Evolutionary conservation across 2,113 vertebrate species (phyloP), one percentile per base, ranked within the genome.

Genomic region (Chroicocephalus ridibundus): DNA sequence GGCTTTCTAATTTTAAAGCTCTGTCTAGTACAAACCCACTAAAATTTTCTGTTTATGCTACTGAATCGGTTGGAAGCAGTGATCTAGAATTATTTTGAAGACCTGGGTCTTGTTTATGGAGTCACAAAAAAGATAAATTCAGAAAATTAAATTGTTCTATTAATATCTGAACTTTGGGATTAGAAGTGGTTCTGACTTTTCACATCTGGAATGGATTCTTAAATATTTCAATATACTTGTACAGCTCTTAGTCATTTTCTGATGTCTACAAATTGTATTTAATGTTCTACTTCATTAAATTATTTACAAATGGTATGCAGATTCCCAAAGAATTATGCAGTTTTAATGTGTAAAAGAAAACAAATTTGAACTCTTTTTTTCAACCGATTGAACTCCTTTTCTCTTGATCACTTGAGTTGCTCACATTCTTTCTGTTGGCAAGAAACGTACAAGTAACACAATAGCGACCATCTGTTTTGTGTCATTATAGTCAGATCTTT

Each of bases 1-100:
- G 16, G 4, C n/a, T 94, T 95, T 94, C 83, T 95, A 80, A 91
- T 93, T 94, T 95, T 89, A 91, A 87, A 94, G 9, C 65, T 94
- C 47, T 46, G 5, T 88, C 76, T 89, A n/a, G 57, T 40, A 76
- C 74, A 87, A 94, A 72, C 27, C 1, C 34, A 72, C 38, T 72
- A 7, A 79, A 82, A 55, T 76, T 32, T 68, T 70, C 70, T 72
- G 7, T 69, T 93, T 58, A 10, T 62, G 58, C 25, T 65, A 9
- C 65, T 75, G 51, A 54, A 51, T 88, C 9, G 9, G 27, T 13
- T 62, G 29, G 44, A 89, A 55, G 44, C n/a, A 70, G 13, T 52
- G 57, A 36, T 71, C 38, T 34, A 64, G 44, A 84, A 46, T 61
- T 74, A 20, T 51, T 82, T 83, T 79, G 82, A 79, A 88, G 60